Evolutionary conservation across 1,140 invertebrate genomes (phyloP), one percentile per base, ranked within the genome.

Genomic region (Sinella curviseta): DNA sequence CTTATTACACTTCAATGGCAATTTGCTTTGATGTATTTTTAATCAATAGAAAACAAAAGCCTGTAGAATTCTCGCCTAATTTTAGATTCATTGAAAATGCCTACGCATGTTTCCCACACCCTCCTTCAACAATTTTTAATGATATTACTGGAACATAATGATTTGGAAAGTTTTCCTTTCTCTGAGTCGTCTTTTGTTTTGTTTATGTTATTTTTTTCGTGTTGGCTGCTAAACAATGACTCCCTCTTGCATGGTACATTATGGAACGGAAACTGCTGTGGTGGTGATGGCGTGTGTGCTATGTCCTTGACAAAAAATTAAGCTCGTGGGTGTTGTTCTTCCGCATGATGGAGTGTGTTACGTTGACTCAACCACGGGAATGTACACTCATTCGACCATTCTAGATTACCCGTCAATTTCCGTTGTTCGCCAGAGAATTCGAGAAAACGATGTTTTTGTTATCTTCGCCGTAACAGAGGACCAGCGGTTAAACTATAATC

Each of bases 401-500:
- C 39, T 75, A 20, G 74, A 75, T 30, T 75, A 75, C 28, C 74
- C 74, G 14, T 48, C 74, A 2, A 30, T 75, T n/a, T 36, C 74
- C 1, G 33, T 48, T 4, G 2, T 75, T 4, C 34, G 74, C 1
- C 35, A 75, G n/a, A 75, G 24, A 75, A 48, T 75, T 12, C 34
- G 28, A 20, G 74, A 75, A 30, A 36, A 75, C 14, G 39, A 75
- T 30, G n/a, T 75, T 39, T 75, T 48, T 26, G 74, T 75, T 2
- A 75, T 75, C n/a, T 75, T 75, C 39, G 74, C 74, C 1, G 74
- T 75, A 48, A 75, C 74, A 26, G 31, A 75, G 39, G 35, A 75
- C 14, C 34, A 75, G 39, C 3, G 36, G 26, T 48, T 26, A 16
- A 26, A 39, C 26, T 70, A 70, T 33, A 30, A 30, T 16, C 26